These are phyloP conservation scores for Orthosia gracilis DNA, from an alignment of 2,888 invertebrate species.

Conservation along the genomic window DNA sequence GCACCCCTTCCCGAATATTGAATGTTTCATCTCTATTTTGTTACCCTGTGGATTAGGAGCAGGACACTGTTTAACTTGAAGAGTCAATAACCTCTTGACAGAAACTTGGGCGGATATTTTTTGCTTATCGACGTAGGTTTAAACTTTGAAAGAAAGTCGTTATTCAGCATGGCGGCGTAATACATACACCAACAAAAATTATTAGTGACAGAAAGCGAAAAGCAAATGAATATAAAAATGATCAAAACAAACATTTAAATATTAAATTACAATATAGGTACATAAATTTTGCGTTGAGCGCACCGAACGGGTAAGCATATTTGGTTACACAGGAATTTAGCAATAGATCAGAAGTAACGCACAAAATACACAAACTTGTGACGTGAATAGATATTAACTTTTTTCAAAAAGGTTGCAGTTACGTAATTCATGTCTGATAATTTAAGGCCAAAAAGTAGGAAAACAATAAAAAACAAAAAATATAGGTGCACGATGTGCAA, in stretches of 20 bases:
- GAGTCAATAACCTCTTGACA: conserved; percentile 51
- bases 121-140: not conserved
- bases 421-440: not conserved
- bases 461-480: conserved; percentile 29
- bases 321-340: too few species aligned
- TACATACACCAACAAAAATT: not conserved
- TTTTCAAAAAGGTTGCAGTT: conserved; percentile 18
- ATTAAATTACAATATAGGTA: too few species aligned
- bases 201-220: too few species aligned
- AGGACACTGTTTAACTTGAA: conserved; percentile 53
- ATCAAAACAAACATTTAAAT: not conserved
- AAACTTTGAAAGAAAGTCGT: not conserved
- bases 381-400: too few species aligned
- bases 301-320: too few species aligned
- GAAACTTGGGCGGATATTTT: conserved; percentile 5
- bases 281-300: too few species aligned
- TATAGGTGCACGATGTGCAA: not conserved
- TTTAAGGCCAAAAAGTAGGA: conserved; percentile 5
- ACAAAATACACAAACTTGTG: too few species aligned
- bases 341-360: too few species aligned
- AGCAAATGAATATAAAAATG: not conserved
- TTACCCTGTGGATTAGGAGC: conserved; percentile 57
- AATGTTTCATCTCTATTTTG: conserved; percentile 63
- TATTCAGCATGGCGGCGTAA: not conserved
- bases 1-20: conserved; percentile 56